These are phyloP conservation scores for Drosophila obscura DNA, from an alignment of 1,140 invertebrate genomes.

Conservation along the genomic window DNA sequence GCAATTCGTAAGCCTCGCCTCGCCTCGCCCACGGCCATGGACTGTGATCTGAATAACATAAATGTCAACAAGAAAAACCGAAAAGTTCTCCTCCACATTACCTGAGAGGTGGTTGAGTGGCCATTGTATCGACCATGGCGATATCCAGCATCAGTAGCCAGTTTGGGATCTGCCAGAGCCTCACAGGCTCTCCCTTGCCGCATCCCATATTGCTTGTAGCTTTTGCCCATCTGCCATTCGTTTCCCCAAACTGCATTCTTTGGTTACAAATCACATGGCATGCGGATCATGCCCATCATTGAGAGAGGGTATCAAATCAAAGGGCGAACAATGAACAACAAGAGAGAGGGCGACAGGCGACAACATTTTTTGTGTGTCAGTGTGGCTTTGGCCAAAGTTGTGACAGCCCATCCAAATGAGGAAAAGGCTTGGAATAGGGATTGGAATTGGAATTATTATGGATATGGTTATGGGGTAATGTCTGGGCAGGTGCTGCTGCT, in stretches of 20 bases:
- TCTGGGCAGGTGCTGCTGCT: constrained; percentile 15
- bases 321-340: constrained; percentile 11
- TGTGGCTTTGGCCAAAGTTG: constrained; percentile 47
- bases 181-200: no score
- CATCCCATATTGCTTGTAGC: background rate
- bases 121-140: no score
- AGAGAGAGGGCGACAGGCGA: constrained; percentile 20
- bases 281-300: background rate
- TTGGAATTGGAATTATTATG: background rate
- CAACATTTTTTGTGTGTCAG: constrained; percentile 23
- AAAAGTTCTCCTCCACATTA: no score
- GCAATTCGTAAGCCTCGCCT: constrained; percentile 32
- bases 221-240: background rate
- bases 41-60: constrained; percentile 30
- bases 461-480: constrained; percentile 1
- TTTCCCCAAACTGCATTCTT: no score
- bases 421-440: constrained; percentile 17
- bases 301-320: constrained; percentile 35
- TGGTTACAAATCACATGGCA: background rate
- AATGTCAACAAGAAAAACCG: constrained; percentile 57
- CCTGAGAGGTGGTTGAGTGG: no score
- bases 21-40: constrained; percentile 40
- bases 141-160: constrained; percentile 4
- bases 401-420: constrained; percentile 37
- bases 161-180: no score